These are phyloP conservation scores for Ostrea edulis DNA, from an alignment of 1,140 invertebrate species.

Conservation along the genomic window DNA sequence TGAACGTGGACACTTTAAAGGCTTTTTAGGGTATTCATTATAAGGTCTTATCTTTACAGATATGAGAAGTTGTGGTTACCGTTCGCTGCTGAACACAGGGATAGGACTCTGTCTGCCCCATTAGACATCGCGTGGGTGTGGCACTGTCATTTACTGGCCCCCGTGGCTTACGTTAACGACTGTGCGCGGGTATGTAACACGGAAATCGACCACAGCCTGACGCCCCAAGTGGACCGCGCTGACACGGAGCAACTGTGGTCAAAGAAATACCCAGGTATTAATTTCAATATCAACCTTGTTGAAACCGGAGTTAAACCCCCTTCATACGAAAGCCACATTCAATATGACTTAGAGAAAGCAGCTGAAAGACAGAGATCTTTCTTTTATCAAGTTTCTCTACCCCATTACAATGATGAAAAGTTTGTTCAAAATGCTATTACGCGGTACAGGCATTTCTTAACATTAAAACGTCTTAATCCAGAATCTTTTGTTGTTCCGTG, in stretches of 20 bases:
- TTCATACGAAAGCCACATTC: constrained; percentile 40
- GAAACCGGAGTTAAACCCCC: background rate
- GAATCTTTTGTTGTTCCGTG: constrained; percentile 80
- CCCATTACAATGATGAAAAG: constrained; percentile 77
- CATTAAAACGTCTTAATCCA: constrained; percentile 76
- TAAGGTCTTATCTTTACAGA: constrained; percentile 55
- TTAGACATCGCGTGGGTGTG: constrained; percentile 80
- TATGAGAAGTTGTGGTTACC: constrained; percentile 80
- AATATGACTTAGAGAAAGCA: constrained; percentile 77
- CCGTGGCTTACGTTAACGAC: constrained; percentile 76
- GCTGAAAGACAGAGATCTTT: constrained; percentile 76
- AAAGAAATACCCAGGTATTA: constrained; percentile 56
- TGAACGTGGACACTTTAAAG: too few species aligned
- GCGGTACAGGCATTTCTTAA: constrained; percentile 79
- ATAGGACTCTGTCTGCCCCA: constrained; percentile 71
- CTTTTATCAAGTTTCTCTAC: constrained; percentile 80
- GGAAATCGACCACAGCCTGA: constrained; percentile 75
- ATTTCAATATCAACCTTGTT: constrained; percentile 53
- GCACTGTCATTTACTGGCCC: constrained; percentile 79
- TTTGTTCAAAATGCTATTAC: constrained; percentile 77
- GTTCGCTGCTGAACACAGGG: constrained; percentile 67
- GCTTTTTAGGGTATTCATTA: background rate
- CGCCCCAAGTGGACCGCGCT: constrained; percentile 47
- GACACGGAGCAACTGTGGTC: constrained; percentile 57
- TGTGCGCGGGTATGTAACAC: constrained; percentile 73